A percentile compares a stretch with the other conserved stretches of the same genome.
These are phyloP conservation scores for Coelinius sp. DNA, from an alignment of 2,888 invertebrate species.

Conservation along the genomic window DNA sequence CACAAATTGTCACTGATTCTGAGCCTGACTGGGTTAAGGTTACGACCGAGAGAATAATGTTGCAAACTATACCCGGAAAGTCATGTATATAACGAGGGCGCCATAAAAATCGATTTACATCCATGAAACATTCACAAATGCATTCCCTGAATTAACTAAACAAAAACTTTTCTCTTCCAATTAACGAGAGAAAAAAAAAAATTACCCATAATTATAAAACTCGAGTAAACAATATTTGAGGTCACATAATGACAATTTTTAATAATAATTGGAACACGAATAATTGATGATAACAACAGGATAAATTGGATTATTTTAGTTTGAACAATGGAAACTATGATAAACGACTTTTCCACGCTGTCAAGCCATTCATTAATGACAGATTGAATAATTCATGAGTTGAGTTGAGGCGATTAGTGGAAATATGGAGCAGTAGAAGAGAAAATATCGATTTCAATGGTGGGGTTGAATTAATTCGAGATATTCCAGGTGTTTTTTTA, in stretches of 20 bases:
- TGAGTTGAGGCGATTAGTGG: background rate
- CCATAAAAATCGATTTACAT: slow-evolving; percentile 24
- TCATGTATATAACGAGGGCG: slow-evolving; percentile 22
- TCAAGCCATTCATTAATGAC: background rate
- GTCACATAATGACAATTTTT: no score
- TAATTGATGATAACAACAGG: background rate
- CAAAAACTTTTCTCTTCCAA: background rate
- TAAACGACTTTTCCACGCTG: background rate
- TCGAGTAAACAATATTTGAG: no score
- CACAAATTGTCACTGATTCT: slow-evolving; percentile 7
- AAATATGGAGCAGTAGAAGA: background rate
- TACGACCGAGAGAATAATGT: slow-evolving; percentile 49
- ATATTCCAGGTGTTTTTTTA: no score
- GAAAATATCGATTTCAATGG: no score
- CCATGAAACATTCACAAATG: slow-evolving; percentile 1
- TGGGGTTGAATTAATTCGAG: no score
- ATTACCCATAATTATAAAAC: no score
- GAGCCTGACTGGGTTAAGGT: slow-evolving; percentile 51
- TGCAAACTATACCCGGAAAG: slow-evolving; percentile 10
- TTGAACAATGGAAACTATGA: background rate
- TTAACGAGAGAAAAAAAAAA: no score
- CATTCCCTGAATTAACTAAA: background rate
- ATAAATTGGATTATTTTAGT: background rate
- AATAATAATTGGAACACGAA: no score
- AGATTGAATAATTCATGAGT: background rate